Conservation (phyloP, 2,113 vertebrate genomes). For the Triplophysa rosa region DNA sequence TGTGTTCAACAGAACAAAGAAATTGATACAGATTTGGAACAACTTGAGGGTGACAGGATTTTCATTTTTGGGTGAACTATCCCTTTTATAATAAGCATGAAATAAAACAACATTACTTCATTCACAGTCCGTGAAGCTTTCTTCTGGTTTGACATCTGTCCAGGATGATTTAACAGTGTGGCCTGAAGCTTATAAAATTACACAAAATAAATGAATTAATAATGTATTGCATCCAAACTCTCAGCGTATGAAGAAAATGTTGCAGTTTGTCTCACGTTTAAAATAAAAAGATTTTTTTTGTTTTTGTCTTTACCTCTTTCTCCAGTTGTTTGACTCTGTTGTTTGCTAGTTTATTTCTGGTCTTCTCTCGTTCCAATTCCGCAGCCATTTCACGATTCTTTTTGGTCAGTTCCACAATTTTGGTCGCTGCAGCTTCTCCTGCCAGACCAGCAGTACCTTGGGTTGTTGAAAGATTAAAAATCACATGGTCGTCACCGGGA, state of each 20-base stretch:
- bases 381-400: conserved; percentile 82
- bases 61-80: too few species aligned
- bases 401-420: conserved; percentile 91
- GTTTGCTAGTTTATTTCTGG: conserved; percentile 79
- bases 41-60: too few species aligned
- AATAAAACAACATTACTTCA: conserved; percentile 1
- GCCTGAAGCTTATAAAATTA: conserved; percentile 11
- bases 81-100: not conserved
- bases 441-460: conserved; percentile 78
- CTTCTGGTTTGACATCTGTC: not conserved
- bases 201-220: not conserved
- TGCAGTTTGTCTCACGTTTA: not conserved
- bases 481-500: not conserved
- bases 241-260: too few species aligned
- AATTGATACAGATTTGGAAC: too few species aligned
- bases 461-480: not conserved
- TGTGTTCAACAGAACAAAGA: too few species aligned
- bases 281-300: not conserved
- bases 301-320: conserved; percentile 77
- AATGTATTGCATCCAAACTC: not conserved
- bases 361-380: conserved; percentile 79
- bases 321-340: conserved; percentile 83
- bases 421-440: conserved; percentile 85
- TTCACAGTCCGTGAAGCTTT: not conserved
- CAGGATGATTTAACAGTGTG: not conserved